These are phyloP conservation scores for Drosophila parabipectinata DNA, from an alignment of 1,140 invertebrate genomes.

Conservation along the genomic window DNA sequence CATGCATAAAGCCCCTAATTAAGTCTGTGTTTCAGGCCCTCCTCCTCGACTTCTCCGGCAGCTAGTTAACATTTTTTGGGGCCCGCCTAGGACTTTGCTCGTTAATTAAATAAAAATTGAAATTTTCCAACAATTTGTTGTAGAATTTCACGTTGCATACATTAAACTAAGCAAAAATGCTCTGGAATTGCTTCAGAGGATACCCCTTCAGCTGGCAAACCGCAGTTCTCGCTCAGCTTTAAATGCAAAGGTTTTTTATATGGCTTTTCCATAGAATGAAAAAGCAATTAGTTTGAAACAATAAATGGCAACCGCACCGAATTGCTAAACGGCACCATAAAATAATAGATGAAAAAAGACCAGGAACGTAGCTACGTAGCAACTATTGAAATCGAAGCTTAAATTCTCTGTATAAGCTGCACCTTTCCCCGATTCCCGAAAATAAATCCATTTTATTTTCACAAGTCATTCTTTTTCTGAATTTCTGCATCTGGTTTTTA, in stretches of 20 bases:
- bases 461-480: background rate
- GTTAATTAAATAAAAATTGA: slow-evolving; percentile 78
- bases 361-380: slow-evolving; percentile 28
- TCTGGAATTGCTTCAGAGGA: slow-evolving; percentile 2
- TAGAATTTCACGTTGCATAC: slow-evolving; percentile 50
- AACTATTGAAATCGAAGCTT: background rate
- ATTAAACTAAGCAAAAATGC: slow-evolving; percentile 13
- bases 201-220: slow-evolving; percentile 5
- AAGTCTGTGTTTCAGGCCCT: slow-evolving; percentile 49
- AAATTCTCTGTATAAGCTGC: background rate
- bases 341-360: slow-evolving; percentile 47
- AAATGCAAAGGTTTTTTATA: slow-evolving; percentile 28
- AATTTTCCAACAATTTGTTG: slow-evolving; percentile 68
- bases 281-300: slow-evolving; percentile 75
- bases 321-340: slow-evolving; percentile 45
- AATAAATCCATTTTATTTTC: background rate
- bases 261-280: slow-evolving; percentile 67
- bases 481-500: background rate
- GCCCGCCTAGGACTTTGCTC: background rate
- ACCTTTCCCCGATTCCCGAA: background rate
- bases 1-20: slow-evolving; percentile 81
- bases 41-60: slow-evolving; percentile 30
- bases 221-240: slow-evolving; percentile 13
- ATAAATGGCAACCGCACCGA: slow-evolving; percentile 63
- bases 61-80: slow-evolving; percentile 74